Base-by-base conservation (phyloP, 2,888 invertebrate genomes). In the Hemistola chrysoprasaria region DNA sequence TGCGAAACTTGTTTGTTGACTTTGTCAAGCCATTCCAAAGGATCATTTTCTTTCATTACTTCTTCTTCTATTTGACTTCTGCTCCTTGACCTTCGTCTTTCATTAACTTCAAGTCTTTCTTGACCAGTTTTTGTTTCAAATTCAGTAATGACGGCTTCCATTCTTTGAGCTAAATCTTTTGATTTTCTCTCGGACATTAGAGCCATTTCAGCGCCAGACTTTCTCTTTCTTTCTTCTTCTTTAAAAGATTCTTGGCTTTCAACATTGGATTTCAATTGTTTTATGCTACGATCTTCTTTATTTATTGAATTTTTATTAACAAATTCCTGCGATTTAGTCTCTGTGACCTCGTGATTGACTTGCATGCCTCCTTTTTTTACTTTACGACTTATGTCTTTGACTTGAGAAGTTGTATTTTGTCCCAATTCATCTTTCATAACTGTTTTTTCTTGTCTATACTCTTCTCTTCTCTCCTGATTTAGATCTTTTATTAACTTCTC, bases 81-180 rank as follows among this genome's bases (percentile, higher is more conserved):
- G 42, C 76, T 80, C 54, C 72, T 70, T 0, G 80, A 78, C 51
- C 75, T 65, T 37, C 67, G 66, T 22, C 52, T 59, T 27, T 30
- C 61, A 58, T 40, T 62, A 6, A 50, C 51, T 35, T 75, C 78
- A 23, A 68, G 65, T 1, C 67, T 64, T 31, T 75, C 80, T 26
- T 68, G 66, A 0, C 72, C 73, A 6, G 78, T 61, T 53, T 79
- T 78, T 4, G 59, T 68, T 53, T 85, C 71, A 50, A 86, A 83
- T 54, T 88, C 87, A 0, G 79, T 66, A 27, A 87, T 80, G 0
- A 88, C 83, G 21, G 78, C 72, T 22, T 76, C 78, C 74, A 88
- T 78, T 62, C 67, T 85, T 10, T 75, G 59, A 3, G 78, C 82
- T 0, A 87, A 45, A 26, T 85, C 84, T 48, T 70, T 67, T 0